Base-by-base conservation (phyloP, 2,113 vertebrate genomes). In the Plotosus lineatus region DNA sequence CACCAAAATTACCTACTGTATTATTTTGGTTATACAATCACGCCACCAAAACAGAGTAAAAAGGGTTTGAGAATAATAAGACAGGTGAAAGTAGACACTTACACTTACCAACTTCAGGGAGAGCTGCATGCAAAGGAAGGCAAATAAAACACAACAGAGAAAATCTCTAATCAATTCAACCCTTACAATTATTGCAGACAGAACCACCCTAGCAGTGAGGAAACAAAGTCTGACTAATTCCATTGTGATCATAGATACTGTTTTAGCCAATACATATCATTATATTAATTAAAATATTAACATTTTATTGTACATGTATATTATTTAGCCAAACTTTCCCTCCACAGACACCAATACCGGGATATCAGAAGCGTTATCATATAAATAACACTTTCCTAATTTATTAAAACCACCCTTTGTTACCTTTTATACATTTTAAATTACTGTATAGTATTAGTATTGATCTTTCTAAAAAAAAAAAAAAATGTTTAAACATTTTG, bases 51-150 rank as follows among this genome's bases (percentile, higher is more conserved):
- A 40, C 51, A 17, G 56, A 23, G 48, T 12, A 14, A 21, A n/a
- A 33, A 55, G 55, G 60, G 40, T 8, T 58, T 12, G 4, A 50
- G 42, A 66, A 56, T 75, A 63, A 11, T 46, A 12, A 15, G 38
- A 53, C 55, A 55, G 19, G 51, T 81, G 40, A 81, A 26, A 83
- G 55, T 85, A 81, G 85, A 72, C 76, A 80, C 79, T 89, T 75
- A 87, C 93, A 95, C 97, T 98, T 93, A 98, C 97, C 96, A 98
- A 94, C 94, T 97, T 98, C 90, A 98, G 96, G 89, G 97, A 98
- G 92, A 98, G 96, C 97, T 98, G 95, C 91, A 83, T 71, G 79
- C 86, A 85, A 79, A 78, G 73, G 82, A 87, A 85, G 79, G 83
- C 87, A 84, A 83, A 87, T 90, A 80, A 69, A 48, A 82, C 48